Evolutionary conservation across 1,140 invertebrate species (phyloP).

Genomic region (Brachystomella parvula): DNA sequence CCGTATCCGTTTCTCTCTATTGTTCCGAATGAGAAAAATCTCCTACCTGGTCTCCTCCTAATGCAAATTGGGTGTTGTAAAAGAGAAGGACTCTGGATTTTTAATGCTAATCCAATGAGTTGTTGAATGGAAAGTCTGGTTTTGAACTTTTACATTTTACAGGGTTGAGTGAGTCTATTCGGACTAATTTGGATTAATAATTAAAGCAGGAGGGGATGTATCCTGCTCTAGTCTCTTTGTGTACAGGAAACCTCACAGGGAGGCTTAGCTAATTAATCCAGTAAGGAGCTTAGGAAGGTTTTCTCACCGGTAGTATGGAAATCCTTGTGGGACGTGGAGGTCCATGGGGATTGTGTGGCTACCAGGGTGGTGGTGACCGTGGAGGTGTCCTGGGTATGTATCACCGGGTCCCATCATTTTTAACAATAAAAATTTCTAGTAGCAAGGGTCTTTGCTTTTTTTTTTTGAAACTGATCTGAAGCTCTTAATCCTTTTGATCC

Average conservation of each 20-base stretch:
- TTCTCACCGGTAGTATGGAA: conserved; percentile 75
- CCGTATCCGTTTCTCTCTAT: background rate
- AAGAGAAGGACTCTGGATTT: too few relatives aligned
- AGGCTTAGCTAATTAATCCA: conserved; percentile 9
- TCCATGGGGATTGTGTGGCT: conserved; percentile 66
- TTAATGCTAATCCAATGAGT: conserved; percentile 10
- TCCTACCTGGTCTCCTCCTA: background rate
- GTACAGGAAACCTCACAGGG: background rate
- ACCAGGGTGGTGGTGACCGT: conserved; percentile 44
- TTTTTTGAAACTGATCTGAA: too few relatives aligned
- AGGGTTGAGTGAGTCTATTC: background rate
- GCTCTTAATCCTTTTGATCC: too few relatives aligned
- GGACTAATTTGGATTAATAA: conserved; percentile 12
- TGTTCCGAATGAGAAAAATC: background rate
- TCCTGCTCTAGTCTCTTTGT: background rate
- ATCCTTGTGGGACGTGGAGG: conserved; percentile 75
- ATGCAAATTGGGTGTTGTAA: background rate
- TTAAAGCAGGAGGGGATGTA: background rate
- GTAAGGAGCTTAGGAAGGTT: background rate
- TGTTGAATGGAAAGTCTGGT: background rate
- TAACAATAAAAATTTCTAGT: background rate
- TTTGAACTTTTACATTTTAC: background rate
- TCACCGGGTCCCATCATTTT: conserved; percentile 38
- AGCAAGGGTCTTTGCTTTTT: too few relatives aligned
- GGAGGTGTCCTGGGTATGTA: conserved; percentile 30